Evolutionary conservation across 1,140 invertebrate genomes (phyloP).

Genomic region (Teleogryllus occipitalis): DNA sequence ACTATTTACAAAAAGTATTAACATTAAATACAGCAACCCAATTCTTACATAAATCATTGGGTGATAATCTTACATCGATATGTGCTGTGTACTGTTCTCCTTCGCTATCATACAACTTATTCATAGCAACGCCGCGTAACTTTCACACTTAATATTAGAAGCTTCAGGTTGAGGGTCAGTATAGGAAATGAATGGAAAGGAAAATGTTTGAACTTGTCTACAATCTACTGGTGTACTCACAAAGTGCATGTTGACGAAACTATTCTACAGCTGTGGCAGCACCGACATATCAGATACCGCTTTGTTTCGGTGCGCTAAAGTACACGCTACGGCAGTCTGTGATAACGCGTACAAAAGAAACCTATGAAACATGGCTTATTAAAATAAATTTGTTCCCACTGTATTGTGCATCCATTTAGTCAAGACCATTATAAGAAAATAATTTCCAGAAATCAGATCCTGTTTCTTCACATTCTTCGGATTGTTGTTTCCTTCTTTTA

Average conservation of each 20-base stretch:
- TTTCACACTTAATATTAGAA: background rate
- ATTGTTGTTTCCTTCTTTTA: background rate
- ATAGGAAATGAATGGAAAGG: background rate
- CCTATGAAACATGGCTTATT: conserved; percentile 1
- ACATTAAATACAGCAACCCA: background rate
- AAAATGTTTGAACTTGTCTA: background rate
- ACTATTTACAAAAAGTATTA: conserved; percentile 1
- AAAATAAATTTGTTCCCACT: background rate
- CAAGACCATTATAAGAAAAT: conserved; percentile 1
- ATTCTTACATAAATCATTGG: background rate
- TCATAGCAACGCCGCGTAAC: background rate
- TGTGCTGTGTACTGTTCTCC: background rate
- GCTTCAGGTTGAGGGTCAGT: background rate
- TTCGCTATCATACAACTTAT: background rate
- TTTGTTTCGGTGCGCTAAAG: background rate
- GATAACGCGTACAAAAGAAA: background rate
- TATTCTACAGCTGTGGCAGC: background rate
- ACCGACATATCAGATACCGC: background rate
- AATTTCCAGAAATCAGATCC: background rate
- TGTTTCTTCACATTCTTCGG: background rate
- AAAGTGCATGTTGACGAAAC: background rate
- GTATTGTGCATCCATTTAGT: background rate
- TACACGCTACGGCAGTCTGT: background rate
- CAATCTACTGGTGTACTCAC: no score
- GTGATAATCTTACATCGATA: background rate